A percentile compares a stretch with the other conserved stretches of the same genome.
Evolutionary conservation across 2,797 vertebrate genomes (phyloP).

Genomic region (Cynopterus sphinx): DNA sequence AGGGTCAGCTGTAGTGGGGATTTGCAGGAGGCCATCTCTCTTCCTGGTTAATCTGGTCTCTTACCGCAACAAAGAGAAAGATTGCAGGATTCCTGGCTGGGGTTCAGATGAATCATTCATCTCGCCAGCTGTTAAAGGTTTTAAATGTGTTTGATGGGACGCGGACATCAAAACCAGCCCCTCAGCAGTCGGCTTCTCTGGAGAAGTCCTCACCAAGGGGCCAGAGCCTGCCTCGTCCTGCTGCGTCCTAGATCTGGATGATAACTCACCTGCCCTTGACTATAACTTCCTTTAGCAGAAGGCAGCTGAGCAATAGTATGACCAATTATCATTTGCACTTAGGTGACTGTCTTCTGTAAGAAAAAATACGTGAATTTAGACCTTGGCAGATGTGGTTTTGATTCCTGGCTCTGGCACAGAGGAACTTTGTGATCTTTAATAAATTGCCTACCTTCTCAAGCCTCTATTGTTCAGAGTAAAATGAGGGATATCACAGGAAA

Average conservation of each 20-base stretch:
- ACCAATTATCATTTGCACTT: background rate
- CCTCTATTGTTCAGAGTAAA: background rate
- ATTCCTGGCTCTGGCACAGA: background rate
- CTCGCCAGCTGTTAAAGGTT: background rate
- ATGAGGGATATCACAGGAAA: background rate
- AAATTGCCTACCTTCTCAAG: background rate
- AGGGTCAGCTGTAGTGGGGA: background rate
- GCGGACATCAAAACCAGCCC: background rate
- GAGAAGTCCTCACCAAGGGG: background rate
- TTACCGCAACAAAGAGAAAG: background rate
- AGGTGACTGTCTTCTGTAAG: background rate
- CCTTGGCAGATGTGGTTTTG: background rate
- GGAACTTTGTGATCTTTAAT: background rate
- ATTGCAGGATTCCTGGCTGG: background rate
- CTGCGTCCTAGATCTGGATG: background rate
- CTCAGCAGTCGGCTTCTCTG: background rate
- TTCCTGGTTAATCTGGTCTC: background rate
- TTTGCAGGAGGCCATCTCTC: background rate
- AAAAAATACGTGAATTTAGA: background rate
- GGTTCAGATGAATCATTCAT: constrained; percentile 37
- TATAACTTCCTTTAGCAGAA: background rate
- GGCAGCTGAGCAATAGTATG: background rate
- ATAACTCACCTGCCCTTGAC: background rate
- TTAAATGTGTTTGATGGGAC: background rate
- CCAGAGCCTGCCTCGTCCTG: background rate